Evolutionary conservation across 2,113 vertebrate species (phyloP), one percentile per base, ranked within the genome.

Genomic region (Calidris pugnax): DNA sequence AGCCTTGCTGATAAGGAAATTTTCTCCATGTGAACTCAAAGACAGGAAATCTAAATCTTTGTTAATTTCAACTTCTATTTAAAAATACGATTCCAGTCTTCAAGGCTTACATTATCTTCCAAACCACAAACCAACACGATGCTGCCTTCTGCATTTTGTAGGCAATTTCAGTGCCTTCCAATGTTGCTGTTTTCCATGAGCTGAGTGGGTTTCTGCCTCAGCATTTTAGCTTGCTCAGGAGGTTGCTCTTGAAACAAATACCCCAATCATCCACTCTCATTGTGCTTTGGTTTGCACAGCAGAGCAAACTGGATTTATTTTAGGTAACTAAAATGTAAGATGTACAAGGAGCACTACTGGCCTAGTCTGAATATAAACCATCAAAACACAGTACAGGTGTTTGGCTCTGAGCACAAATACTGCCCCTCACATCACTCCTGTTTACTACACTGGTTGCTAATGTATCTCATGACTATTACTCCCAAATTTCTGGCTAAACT

Each of bases 91-190:
- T 92, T 84, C 28, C 62, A 63, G 37, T 27, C 35, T 69, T 85
- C 47, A 93, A 77, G 57, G 74, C 72, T 81, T 18, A 57, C 22
- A 83, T 69, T 73, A 82, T 85, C 51, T 90, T 50, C 69, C 78
- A 96, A 89, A 91, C 91, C 91, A 85, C 89, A 91, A 81, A 91
- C 55, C 43, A 86, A 77, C 63, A 77, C 2, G 24, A 79, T 33
- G 55, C 35, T 53, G 37, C 30, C 39, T 87, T 85, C 55, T 41
- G 66, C 43, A 90, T 85, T 95, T 69, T 72, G 32, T 21, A 51
- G 30, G 81, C 80, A 87, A 75, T 68, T 90, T 69, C 3, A 2
- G 26, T 26, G 57, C 50, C 55, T 90, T 74, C 14, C 63, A 74
- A 0, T 17, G 39, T 9, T 79, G 75, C 28, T 91, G 37, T 57